Conservation (phyloP, 2,797 vertebrate species). For the Pseudochirops cupreus region DNA sequence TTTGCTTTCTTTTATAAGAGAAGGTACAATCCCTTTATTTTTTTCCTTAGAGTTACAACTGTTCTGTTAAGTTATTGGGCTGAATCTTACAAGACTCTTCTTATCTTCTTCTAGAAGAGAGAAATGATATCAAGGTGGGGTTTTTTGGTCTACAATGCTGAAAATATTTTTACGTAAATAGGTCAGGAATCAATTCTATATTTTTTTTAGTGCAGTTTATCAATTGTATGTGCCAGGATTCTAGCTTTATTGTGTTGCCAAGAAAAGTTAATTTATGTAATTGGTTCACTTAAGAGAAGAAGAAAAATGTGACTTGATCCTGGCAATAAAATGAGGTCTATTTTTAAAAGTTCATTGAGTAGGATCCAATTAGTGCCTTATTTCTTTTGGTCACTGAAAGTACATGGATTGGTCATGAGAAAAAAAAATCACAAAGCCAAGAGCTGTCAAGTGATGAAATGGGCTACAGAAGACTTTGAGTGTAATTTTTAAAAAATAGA, state of each 20-base stretch:
- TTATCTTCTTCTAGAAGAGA: conserved; percentile 24
- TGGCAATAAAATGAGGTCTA: background rate
- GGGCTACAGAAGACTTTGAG: background rate
- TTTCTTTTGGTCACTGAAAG: background rate
- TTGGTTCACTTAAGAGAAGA: background rate
- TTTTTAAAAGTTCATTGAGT: conserved; percentile 14
- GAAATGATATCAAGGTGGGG: background rate
- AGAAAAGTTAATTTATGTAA: background rate
- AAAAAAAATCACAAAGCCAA: background rate
- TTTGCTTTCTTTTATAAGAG: background rate
- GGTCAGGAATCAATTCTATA: background rate
- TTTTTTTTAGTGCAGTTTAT: background rate
- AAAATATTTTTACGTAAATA: background rate
- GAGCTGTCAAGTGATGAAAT: background rate
- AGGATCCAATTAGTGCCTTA: background rate
- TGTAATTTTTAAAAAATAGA: conserved; percentile 30
- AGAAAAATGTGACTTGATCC: conserved; percentile 15
- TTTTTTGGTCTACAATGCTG: background rate
- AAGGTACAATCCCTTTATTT: background rate
- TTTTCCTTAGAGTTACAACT: background rate
- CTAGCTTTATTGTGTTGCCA: background rate
- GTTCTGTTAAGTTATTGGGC: background rate
- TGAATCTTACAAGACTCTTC: conserved; percentile 12
- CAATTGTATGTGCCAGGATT: background rate
- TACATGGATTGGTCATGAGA: background rate